Evolutionary conservation across 2,888 invertebrate species (phyloP).

Genomic region (Drosophila borborema): DNA sequence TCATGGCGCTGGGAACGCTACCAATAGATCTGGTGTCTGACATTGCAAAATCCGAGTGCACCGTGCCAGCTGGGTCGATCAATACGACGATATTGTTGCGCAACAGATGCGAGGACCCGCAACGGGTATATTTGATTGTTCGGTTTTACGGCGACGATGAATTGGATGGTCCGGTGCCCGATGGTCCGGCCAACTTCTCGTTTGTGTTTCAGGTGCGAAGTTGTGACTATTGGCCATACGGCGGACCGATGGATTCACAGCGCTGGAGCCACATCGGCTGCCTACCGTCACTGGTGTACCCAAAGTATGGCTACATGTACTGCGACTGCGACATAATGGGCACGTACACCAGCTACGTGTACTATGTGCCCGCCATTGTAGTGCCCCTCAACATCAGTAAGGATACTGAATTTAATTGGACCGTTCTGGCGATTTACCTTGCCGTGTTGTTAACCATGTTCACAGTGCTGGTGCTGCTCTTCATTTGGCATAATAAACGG

Average conservation of each 20-base stretch:
- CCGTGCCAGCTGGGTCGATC: conserved; percentile 8
- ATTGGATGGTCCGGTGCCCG: not conserved
- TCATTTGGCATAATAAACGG: conserved; percentile 9
- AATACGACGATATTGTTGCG: conserved; percentile 46
- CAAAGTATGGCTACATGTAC: conserved; percentile 14
- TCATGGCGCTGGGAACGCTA: conserved; percentile 1
- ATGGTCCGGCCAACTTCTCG: conserved; percentile 45
- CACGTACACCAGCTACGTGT: conserved; percentile 64
- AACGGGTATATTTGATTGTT: conserved; percentile 49
- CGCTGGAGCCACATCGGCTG: conserved; percentile 37
- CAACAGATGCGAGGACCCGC: conserved; percentile 38
- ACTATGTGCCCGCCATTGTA: conserved; percentile 15
- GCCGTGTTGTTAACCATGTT: rapidly evolving
- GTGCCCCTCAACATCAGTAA: conserved; percentile 22
- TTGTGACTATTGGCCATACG: conserved; percentile 57
- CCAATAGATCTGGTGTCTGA: conserved; percentile 21
- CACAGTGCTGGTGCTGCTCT: conserved; percentile 1
- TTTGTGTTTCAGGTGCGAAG: conserved; percentile 62
- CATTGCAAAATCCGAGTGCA: conserved; percentile 15
- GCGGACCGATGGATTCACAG: rapidly evolving
- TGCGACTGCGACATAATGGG: conserved; percentile 48
- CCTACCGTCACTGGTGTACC: conserved; percentile 29
- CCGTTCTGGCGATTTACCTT: not conserved
- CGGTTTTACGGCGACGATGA: not conserved
- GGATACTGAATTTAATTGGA: not conserved